Evolutionary conservation across 2,797 vertebrate genomes (phyloP).

Genomic region (Crypturellus tataupa): DNA sequence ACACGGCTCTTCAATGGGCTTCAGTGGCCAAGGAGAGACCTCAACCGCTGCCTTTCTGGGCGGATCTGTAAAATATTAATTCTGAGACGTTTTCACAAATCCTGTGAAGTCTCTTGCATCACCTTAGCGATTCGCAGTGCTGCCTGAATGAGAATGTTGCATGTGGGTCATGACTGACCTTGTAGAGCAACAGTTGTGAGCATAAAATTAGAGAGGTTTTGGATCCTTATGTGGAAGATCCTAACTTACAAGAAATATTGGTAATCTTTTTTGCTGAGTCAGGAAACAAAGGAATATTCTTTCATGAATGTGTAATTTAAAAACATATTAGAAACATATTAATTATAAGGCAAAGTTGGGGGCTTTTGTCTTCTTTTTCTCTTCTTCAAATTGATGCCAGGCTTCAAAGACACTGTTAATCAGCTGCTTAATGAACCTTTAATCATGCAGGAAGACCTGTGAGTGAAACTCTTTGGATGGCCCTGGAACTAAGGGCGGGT

Average conservation of each 20-base stretch:
- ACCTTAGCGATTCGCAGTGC: background rate
- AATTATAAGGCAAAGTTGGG: too few relatives aligned
- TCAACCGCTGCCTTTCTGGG: background rate
- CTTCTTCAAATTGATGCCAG: background rate
- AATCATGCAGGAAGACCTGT: background rate
- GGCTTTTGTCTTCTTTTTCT: background rate
- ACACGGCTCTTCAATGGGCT: background rate
- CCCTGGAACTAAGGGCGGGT: background rate
- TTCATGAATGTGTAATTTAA: slow-evolving; percentile 1
- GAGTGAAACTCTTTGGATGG: background rate
- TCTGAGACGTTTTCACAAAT: background rate
- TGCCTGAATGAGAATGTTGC: background rate
- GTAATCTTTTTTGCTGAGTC: background rate
- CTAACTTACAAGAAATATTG: background rate
- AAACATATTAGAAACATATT: background rate
- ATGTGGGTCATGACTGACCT: background rate
- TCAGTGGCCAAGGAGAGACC: background rate
- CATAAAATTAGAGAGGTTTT: background rate
- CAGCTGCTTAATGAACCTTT: background rate
- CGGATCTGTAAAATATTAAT: background rate
- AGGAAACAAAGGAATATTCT: background rate
- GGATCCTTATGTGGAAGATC: background rate
- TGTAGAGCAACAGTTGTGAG: background rate
- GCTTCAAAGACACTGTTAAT: slow-evolving; percentile 29
- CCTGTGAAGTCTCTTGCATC: background rate